phyloP scores from a whole-genome alignment of 2,888 invertebrate species.

The Gymnoscelis rufifasciata region DNA sequence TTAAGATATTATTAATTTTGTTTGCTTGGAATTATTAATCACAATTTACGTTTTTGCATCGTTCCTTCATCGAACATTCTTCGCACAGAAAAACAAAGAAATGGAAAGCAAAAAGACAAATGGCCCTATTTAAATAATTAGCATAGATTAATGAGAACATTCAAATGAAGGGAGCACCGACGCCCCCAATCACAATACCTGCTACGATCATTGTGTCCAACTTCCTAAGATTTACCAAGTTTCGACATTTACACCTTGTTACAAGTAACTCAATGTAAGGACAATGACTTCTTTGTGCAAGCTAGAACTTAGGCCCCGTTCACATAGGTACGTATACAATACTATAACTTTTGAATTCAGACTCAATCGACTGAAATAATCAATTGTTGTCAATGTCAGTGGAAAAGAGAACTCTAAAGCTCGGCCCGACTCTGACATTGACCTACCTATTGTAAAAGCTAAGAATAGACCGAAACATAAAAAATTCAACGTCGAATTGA shows the following conservation, averaged over 20 bases:
- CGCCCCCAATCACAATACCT: conserved; percentile 10
- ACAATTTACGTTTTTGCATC: too few species aligned
- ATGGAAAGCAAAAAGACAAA: conserved; percentile 24
- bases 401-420: background rate
- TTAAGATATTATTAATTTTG: too few species aligned
- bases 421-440: background rate
- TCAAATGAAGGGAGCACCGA: conserved; percentile 4
- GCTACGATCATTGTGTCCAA: conserved; percentile 6
- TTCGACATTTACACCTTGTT: conserved; percentile 5
- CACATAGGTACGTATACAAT: too few species aligned
- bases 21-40: background rate
- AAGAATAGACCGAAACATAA: conserved; percentile 5
- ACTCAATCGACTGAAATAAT: too few species aligned
- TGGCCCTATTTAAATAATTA: conserved; percentile 29
- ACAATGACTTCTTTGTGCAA: too few species aligned
- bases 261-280: background rate
- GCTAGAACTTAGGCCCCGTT: too few species aligned
- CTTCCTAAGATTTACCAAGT: conserved; percentile 10
- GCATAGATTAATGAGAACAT: conserved; percentile 18
- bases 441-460: background rate
- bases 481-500: conserved; percentile 1
- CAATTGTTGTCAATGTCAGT: background rate
- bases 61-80: background rate
- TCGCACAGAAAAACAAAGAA: background rate
- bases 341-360: too few species aligned